Evolutionary conservation across 1,140 invertebrate genomes (phyloP).

Genomic region (Zaprionus gabonicus): DNA sequence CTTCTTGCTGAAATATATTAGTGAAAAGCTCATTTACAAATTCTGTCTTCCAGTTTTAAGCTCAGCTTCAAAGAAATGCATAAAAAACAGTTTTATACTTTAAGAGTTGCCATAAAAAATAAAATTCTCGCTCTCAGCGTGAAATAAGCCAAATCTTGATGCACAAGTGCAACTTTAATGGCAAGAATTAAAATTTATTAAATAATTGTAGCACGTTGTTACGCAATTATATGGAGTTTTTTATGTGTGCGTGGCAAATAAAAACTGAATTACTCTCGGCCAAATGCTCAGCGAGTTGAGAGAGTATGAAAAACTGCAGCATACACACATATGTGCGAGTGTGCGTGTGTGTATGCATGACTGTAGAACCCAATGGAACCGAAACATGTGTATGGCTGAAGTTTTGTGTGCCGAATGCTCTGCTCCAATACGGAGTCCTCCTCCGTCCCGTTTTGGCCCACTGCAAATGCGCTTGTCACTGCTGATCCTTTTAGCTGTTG

Average conservation of each 20-base stretch:
- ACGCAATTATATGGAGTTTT: background rate
- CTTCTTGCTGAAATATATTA: background rate
- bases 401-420: conserved; percentile 19
- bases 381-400: conserved; percentile 41
- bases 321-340: background rate
- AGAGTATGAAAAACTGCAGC: conserved; percentile 40
- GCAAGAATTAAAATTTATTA: conserved; percentile 6
- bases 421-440: background rate
- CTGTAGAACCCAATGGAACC: conserved; percentile 5
- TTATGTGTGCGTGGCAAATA: background rate
- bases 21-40: too few species aligned
- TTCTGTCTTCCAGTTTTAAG: background rate
- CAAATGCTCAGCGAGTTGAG: background rate
- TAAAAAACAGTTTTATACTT: background rate
- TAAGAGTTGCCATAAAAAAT: background rate
- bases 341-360: background rate
- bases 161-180: background rate
- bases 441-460: too few species aligned
- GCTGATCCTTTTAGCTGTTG: conserved; percentile 81
- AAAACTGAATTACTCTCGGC: background rate
- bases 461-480: conserved; percentile 76
- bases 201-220: conserved; percentile 4
- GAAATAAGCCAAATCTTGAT: background rate
- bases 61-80: background rate
- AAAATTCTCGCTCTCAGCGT: background rate